phyloP scores from a whole-genome alignment of 2,888 invertebrate genomes.

The Octodonta nipae region DNA sequence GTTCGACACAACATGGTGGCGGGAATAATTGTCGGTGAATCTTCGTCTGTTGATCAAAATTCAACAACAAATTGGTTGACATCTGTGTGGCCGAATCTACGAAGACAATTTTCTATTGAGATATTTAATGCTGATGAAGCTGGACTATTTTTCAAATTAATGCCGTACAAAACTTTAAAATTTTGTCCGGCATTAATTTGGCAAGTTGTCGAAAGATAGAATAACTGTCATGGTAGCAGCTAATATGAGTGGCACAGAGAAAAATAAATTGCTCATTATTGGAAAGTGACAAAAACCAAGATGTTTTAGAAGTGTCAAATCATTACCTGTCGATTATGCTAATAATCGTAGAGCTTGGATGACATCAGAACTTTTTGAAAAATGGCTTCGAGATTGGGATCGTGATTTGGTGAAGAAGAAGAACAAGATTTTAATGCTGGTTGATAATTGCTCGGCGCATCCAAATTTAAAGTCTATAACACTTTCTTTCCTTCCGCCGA shows the following conservation, averaged over 20 bases:
- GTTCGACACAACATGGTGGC: not conserved
- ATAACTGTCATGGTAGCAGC: conserved; percentile 17
- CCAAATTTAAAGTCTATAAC: conserved; percentile 8
- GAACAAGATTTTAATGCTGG: conserved; percentile 11
- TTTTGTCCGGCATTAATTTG: conserved; percentile 19
- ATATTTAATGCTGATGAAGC: conserved; percentile 3
- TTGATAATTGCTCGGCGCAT: conserved; percentile 14
- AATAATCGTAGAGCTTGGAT: conserved; percentile 10
- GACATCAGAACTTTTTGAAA: conserved; percentile 8
- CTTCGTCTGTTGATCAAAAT: not conserved
- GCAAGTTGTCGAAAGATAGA: conserved; percentile 15
- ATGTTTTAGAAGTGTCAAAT: conserved; percentile 16
- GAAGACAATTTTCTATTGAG: not conserved
- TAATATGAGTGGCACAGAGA: conserved; percentile 21
- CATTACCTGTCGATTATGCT: conserved; percentile 15
- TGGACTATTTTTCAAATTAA: conserved; percentile 2
- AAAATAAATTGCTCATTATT: conserved; percentile 20
- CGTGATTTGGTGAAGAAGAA: conserved; percentile 7
- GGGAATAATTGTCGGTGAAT: not conserved
- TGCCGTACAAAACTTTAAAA: conserved; percentile 12
- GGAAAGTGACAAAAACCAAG: conserved; percentile 22
- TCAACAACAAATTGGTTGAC: not conserved
- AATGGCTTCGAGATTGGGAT: conserved; percentile 7
- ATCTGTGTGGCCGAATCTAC: not conserved
- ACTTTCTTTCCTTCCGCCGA: conserved; percentile 12